These are phyloP conservation scores for Catharus ustulatus DNA, from an alignment of 2,797 vertebrate genomes.

Conservation along the genomic window DNA sequence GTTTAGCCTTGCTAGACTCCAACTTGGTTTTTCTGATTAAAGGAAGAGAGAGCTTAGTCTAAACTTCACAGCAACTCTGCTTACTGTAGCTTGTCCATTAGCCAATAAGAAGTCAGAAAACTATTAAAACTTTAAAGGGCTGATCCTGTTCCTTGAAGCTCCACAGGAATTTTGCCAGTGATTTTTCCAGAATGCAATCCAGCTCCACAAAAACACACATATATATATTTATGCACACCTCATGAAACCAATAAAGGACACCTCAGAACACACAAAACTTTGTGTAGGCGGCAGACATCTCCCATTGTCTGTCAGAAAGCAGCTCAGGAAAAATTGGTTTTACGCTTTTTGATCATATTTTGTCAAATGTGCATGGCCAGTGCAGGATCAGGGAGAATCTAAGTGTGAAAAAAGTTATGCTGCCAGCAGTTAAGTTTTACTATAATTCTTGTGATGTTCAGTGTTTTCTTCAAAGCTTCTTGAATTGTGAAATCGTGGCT, in stretches of 20 bases:
- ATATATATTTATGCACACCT: neutral
- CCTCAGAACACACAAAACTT: neutral
- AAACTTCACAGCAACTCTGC: conserved; percentile 50
- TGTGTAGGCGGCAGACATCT: neutral
- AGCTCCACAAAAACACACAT: neutral
- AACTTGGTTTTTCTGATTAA: neutral
- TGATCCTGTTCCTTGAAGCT: conserved; percentile 6
- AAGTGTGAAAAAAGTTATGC: neutral
- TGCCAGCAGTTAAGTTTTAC: neutral
- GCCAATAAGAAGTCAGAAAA: conserved; percentile 61
- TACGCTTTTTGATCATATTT: neutral
- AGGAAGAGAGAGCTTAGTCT: conserved; percentile 15
- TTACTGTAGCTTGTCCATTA: neutral
- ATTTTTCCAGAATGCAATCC: conserved; percentile 12
- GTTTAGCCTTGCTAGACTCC: neutral
- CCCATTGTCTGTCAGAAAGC: neutral
- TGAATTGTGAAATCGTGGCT: neutral
- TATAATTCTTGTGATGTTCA: neutral
- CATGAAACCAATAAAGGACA: neutral
- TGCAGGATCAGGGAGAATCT: neutral
- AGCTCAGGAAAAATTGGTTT: neutral
- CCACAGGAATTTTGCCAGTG: conserved; percentile 20
- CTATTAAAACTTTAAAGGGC: conserved; percentile 16
- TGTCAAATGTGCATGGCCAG: neutral
- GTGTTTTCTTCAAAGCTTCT: neutral